Evolutionary conservation across 2,888 invertebrate species (phyloP), one percentile per base, ranked within the genome.

Genomic region (Theretra japonica): DNA sequence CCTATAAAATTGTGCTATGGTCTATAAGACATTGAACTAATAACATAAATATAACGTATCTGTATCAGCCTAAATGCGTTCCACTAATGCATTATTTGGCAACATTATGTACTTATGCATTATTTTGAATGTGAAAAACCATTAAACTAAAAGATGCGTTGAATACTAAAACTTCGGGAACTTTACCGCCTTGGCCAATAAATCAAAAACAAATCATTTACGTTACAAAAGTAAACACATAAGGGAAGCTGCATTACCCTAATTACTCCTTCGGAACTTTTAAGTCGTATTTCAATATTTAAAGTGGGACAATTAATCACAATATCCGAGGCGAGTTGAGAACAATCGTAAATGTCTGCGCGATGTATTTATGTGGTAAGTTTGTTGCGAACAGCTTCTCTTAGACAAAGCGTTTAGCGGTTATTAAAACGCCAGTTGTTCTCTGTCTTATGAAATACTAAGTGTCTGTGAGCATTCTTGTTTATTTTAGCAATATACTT

Each of bases 331-430:
- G 79, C 56, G 62, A 71, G 65, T 62, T 65, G 76, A 77, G 79
- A 82, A 82, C 74, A 80, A 78, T 76, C 86, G 79, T 89, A 89
- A 86, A 88, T 85, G 84, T 76, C 70, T 50, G 58, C 69, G 15
- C 72, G 86, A 83, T 80, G 79, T 88, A 88, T 89, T 89, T 89
- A 89, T 87, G 87, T 77, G 73, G 5, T 70, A 80, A 82, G 75
- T 82, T 82, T 76, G 68, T 25, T 25, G 50, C 17, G 23, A 58
- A 21, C 15, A 4, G 19, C 33, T 70, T 15, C 21, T n/a, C 56
- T 30, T 56, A 33, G n/a, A 53, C 53, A 53, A 69, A 69, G 30
- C 69, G 56, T 33, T 69, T 69, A 69, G 41, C 7, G 65, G 65
- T 65, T 65, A 65, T 65, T 65, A 65, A 65, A 65, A 48, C 21